Percentiles rank a stretch among this genome's conserved stretches.
Evolutionary conservation across 2,113 vertebrate genomes (phyloP).

Genomic region (Phylloscopus trochilus): DNA sequence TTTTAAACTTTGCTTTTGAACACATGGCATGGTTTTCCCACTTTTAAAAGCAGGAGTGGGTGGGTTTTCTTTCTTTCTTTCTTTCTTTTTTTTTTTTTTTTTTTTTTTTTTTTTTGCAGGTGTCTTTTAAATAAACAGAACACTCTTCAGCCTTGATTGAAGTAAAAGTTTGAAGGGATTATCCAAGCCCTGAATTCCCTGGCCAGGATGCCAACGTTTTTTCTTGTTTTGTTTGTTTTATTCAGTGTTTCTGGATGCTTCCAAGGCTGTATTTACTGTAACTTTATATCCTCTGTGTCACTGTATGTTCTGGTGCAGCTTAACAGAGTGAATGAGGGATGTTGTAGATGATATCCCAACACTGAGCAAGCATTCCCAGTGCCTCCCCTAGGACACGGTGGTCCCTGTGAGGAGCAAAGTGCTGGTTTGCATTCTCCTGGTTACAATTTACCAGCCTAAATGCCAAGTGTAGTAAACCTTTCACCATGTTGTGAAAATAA

Average conservation of each 20-base stretch:
- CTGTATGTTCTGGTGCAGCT: not conserved
- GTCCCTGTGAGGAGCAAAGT: not conserved
- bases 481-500: not conserved
- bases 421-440: not conserved
- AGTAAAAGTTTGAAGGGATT: not conserved
- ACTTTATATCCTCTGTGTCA: not conserved
- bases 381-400: not conserved
- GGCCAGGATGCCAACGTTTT: not conserved
- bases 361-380: not conserved
- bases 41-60: conserved; percentile 3
- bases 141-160: not conserved
- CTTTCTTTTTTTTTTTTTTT: too few relatives aligned
- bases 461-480: not conserved
- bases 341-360: not conserved
- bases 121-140: conserved; percentile 24
- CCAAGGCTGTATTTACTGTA: not conserved
- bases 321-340: not conserved
- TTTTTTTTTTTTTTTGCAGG: not conserved
- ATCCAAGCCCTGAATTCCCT: not conserved
- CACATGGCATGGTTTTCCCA: conserved; percentile 2
- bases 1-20: conserved; percentile 46
- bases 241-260: not conserved
- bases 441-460: not conserved
- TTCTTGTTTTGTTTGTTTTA: not conserved
- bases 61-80: not conserved